Evolutionary conservation across 2,113 vertebrate genomes (phyloP), one percentile per base, ranked within the genome.

Genomic region (Perca fluviatilis): DNA sequence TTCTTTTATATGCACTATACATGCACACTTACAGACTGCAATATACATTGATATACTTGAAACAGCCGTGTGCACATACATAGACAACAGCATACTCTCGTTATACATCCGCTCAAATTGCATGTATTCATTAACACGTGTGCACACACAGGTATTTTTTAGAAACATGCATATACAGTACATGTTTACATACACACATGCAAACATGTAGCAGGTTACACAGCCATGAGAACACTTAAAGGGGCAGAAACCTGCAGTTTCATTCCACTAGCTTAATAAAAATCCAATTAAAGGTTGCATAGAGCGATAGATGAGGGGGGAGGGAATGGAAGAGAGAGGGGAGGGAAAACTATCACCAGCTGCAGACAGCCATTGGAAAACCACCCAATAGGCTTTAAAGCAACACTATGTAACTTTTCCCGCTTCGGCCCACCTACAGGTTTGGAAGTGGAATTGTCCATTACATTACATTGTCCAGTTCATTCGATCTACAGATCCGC

Each of bases 311-410:
- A 56, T 60, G 43, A 64, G 40, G 19, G n/a, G 25, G 27, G 7
- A 33, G 33, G 33, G 33, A 33, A 33, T 33, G 33, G 33, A 33
- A 33, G 21, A 43, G 40, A 43, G 40, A 43, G 40, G 25, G 18
- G 23, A 14, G 21, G 40, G 21, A 56, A 61, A 46, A 5, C 30
- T 79, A 21, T 67, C 10, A 53, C 23, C 54, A 79, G 60, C 61
- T 68, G 46, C 75, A 63, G 56, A 19, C 46, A 77, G 58, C 2
- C 56, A 8, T 70, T 66, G 56, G 43, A 81, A 86, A 70, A 67
- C 23, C 25, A 66, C 53, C 43, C n/a, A 50, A 0, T 33, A 72
- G 49, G 49, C 65, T 79, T 27, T 50, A n/a, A n/a, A n/a, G 27
- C 27, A 27, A 27, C 27, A 27, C 27, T 27, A 27, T 27, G 27